These are phyloP conservation scores for Sebastolobus alascanus DNA, from an alignment of 2,797 vertebrate genomes.

Conservation along the genomic window DNA sequence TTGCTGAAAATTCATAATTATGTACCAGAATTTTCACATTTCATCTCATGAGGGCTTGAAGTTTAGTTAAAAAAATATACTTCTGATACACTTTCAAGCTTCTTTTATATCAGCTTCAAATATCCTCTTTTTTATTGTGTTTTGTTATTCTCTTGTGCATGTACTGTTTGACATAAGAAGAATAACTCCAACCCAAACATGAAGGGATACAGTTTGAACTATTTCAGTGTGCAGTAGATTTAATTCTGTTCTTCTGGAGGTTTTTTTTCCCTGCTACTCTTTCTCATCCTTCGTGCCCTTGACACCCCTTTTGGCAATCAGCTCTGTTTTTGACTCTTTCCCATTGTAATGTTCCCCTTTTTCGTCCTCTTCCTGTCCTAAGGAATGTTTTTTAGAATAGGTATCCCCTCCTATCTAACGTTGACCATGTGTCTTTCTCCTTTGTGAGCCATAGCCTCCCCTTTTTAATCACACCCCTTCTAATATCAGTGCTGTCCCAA, in stretches of 20 bases:
- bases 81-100: neutral
- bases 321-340: slow-evolving; percentile 76
- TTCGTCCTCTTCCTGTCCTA: slow-evolving; percentile 74
- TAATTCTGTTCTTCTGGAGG: slow-evolving; percentile 77
- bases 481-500: slow-evolving; percentile 66
- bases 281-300: slow-evolving; percentile 91
- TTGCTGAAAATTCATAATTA: neutral
- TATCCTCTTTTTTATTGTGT: slow-evolving; percentile 9
- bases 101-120: neutral
- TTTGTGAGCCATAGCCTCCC: slow-evolving; percentile 71
- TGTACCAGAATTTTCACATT: neutral
- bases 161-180: neutral
- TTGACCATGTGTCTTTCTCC: slow-evolving; percentile 77
- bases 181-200: slow-evolving; percentile 1
- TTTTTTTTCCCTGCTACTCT: slow-evolving; percentile 89
- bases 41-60: neutral
- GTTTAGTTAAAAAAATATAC: neutral
- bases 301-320: slow-evolving; percentile 69
- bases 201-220: slow-evolving; percentile 68
- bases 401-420: slow-evolving; percentile 83
- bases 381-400: slow-evolving; percentile 77
- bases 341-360: slow-evolving; percentile 70
- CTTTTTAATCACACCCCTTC: slow-evolving; percentile 73
- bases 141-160: slow-evolving; percentile 6
- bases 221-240: slow-evolving; percentile 43